Evolutionary conservation across 2,113 vertebrate species (phyloP).

Genomic region (Saccopteryx leptura): DNA sequence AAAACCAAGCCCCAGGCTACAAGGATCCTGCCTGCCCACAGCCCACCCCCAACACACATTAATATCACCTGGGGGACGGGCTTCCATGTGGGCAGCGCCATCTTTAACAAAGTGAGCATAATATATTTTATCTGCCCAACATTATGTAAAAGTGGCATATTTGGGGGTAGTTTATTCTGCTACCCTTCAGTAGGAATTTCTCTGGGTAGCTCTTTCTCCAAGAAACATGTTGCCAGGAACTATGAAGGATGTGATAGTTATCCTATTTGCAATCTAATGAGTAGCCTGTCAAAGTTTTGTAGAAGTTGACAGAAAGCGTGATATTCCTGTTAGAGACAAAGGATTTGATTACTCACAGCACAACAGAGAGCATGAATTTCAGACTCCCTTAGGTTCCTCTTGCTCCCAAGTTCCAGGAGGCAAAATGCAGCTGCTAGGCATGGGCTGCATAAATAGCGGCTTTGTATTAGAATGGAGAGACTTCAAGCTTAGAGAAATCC

Average conservation of each 20-base stretch:
- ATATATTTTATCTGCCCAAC: too few species aligned
- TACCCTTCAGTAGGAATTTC: not conserved
- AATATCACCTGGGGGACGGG: too few species aligned
- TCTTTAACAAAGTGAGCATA: too few species aligned
- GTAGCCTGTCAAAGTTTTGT: conserved; percentile 22
- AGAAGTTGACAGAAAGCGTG: not conserved
- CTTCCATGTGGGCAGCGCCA: too few species aligned
- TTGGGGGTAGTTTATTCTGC: not conserved
- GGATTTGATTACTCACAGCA: conserved; percentile 33
- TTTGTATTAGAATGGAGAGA: conserved; percentile 33
- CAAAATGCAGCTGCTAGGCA: not conserved
- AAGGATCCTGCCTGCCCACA: too few species aligned
- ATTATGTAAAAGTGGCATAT: not conserved
- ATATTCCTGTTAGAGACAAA: conserved; percentile 48
- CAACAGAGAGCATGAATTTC: not conserved
- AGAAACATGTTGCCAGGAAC: conserved; percentile 8
- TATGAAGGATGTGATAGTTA: not conserved
- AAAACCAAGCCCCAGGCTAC: too few species aligned
- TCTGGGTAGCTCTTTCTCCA: conserved; percentile 25
- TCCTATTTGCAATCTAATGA: conserved; percentile 18
- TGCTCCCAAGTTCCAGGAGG: not conserved
- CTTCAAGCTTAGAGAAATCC: not conserved
- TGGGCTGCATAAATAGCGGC: not conserved
- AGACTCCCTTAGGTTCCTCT: not conserved
- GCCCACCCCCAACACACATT: too few species aligned